Percentiles rank a stretch among this genome's conserved stretches.
These are phyloP conservation scores for Elgaria multicarinata DNA, from an alignment of 2,113 vertebrate genomes.

Conservation along the genomic window DNA sequence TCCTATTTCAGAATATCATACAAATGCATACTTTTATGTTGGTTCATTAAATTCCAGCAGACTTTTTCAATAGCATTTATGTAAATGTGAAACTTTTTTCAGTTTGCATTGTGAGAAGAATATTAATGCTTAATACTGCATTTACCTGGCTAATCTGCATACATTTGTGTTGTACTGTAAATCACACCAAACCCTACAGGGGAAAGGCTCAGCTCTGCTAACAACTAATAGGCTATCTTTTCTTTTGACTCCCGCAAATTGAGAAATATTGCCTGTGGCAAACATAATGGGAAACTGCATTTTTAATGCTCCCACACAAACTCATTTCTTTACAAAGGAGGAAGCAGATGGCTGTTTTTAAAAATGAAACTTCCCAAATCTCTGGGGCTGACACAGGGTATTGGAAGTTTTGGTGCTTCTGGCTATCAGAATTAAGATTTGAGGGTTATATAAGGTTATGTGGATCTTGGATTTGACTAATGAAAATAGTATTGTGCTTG, in stretches of 20 bases:
- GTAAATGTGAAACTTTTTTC: conserved; percentile 74
- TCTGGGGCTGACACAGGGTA: conserved; percentile 40
- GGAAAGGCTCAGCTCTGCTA: conserved; percentile 69
- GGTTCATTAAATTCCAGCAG: conserved; percentile 81
- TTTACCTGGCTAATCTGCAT: conserved; percentile 78
- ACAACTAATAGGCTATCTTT: conserved; percentile 75
- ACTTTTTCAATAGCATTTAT: conserved; percentile 75
- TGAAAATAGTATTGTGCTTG: conserved; percentile 11
- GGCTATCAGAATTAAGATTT: conserved; percentile 54
- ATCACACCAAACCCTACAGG: conserved; percentile 67
- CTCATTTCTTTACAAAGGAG: conserved; percentile 73
- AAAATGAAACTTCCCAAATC: conserved; percentile 71
- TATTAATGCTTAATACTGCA: conserved; percentile 74
- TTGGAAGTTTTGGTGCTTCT: conserved; percentile 58
- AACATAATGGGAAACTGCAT: conserved; percentile 77
- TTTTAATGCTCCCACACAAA: conserved; percentile 73
- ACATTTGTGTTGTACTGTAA: conserved; percentile 70
- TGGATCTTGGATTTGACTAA: conserved; percentile 50
- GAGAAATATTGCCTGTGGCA: conserved; percentile 79
- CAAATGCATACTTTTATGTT: conserved; percentile 63
- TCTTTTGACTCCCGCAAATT: conserved; percentile 75
- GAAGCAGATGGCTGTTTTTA: conserved; percentile 70
- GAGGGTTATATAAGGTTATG: conserved; percentile 51
- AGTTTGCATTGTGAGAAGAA: conserved; percentile 72
- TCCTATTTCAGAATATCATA: conserved; percentile 2